Conservation (phyloP, 2,888 invertebrate species). For the Tenthredo scrophulariae region DNA sequence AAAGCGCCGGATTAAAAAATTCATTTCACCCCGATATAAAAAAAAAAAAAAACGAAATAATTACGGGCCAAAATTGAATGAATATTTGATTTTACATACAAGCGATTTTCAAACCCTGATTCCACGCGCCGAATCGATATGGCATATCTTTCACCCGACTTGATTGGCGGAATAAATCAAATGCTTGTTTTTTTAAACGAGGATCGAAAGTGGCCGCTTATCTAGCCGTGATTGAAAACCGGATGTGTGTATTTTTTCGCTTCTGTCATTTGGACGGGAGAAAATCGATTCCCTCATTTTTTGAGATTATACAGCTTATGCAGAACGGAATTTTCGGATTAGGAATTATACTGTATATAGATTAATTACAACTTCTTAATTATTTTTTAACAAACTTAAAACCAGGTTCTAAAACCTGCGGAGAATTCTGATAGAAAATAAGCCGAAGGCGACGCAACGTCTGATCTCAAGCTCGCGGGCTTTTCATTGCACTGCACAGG, state of each 20-base stretch:
- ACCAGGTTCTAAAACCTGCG: no score
- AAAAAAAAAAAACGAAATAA: neutral
- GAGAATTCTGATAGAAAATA: no score
- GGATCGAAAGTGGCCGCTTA: constrained; percentile 8
- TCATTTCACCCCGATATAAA: neutral
- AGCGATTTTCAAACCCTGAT: neutral
- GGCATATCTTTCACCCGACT: neutral
- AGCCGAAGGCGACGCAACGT: neutral
- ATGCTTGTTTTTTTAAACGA: neutral
- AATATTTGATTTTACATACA: neutral
- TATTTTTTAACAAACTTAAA: no score
- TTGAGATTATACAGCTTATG: neutral
- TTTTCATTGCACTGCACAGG: neutral
- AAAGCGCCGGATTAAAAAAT: neutral
- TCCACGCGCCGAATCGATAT: neutral
- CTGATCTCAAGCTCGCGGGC: neutral
- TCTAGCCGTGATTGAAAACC: neutral
- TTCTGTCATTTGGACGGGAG: no score
- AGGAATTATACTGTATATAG: no score
- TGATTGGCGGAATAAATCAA: neutral
- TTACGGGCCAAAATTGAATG: neutral
- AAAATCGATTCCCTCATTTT: neutral
- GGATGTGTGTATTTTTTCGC: neutral
- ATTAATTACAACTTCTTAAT: no score
- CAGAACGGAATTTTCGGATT: neutral